phyloP scores from a whole-genome alignment of 2,888 invertebrate genomes.

The Callyntrura guangdongensis region DNA sequence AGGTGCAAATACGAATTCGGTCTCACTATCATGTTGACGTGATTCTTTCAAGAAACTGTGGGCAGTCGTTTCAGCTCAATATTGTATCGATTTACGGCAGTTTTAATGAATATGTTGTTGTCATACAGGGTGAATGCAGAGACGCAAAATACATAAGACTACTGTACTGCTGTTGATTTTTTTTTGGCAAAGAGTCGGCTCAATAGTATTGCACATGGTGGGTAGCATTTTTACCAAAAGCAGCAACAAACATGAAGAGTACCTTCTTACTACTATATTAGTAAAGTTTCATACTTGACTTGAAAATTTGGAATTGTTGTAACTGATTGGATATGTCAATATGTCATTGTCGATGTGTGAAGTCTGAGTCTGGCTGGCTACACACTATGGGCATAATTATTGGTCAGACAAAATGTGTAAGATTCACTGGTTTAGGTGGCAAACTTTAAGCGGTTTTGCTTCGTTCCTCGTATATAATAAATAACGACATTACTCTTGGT shows the following conservation, averaged over 20 bases:
- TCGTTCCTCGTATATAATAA: no score
- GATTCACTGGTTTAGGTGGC: no score
- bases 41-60: not conserved
- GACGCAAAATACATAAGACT: slow-evolving; percentile 1
- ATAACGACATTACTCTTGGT: no score
- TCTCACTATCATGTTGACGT: not conserved
- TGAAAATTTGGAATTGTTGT: slow-evolving; percentile 27
- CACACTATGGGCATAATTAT: not conserved
- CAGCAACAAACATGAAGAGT: not conserved
- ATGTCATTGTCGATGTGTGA: slow-evolving; percentile 39
- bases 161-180: slow-evolving; percentile 22
- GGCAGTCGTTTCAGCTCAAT: not conserved
- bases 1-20: slow-evolving; percentile 13
- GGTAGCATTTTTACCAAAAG: not conserved
- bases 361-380: slow-evolving; percentile 9
- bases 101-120: slow-evolving; percentile 7
- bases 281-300: not conserved
- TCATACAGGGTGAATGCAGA: slow-evolving; percentile 3
- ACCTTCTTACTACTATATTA: slow-evolving; percentile 33
- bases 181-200: slow-evolving; percentile 9
- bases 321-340: slow-evolving; percentile 55
- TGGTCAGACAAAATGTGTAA: not conserved
- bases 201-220: not conserved
- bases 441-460: no score
- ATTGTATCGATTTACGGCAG: slow-evolving; percentile 4